Percentiles rank a stretch among this genome's conserved stretches.
Evolutionary conservation across 2,888 invertebrate species (phyloP).

Genomic region (Brachyopa scutellaris): DNA sequence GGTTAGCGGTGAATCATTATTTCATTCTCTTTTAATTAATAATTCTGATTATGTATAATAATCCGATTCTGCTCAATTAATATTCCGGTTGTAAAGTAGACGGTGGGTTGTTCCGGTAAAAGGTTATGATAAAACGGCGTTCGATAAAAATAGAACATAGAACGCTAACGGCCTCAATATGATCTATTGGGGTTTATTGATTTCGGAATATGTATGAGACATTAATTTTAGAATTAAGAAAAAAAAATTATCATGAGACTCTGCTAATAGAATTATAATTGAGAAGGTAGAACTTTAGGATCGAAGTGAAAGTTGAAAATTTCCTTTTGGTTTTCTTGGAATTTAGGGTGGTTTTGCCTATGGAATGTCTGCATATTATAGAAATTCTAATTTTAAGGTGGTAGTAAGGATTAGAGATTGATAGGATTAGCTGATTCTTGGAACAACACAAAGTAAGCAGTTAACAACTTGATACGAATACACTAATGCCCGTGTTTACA

Average conservation of each 20-base stretch:
- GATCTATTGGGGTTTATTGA: neutral
- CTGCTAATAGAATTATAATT: constrained; percentile 6
- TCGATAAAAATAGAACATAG: too few species aligned
- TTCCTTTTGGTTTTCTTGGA: neutral
- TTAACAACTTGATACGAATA: too few species aligned
- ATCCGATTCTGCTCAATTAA: neutral
- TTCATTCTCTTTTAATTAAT: constrained; percentile 49
- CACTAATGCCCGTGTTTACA: too few species aligned
- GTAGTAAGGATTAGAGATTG: too few species aligned
- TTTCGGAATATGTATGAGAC: neutral
- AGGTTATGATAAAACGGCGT: neutral
- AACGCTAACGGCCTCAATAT: neutral
- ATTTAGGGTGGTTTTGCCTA: too few species aligned
- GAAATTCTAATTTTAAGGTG: too few species aligned
- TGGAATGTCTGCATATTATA: too few species aligned
- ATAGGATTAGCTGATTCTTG: too few species aligned
- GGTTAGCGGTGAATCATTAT: constrained; percentile 35
- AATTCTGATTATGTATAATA: constrained; percentile 20
- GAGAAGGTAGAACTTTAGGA: neutral
- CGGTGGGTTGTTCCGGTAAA: neutral
- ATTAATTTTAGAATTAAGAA: neutral
- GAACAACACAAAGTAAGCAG: too few species aligned
- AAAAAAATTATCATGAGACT: neutral
- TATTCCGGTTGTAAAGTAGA: neutral
- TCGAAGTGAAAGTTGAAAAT: constrained; percentile 5